These are phyloP conservation scores for Amblyraja radiata DNA, from an alignment of 2,797 vertebrate species.

Conservation along the genomic window DNA sequence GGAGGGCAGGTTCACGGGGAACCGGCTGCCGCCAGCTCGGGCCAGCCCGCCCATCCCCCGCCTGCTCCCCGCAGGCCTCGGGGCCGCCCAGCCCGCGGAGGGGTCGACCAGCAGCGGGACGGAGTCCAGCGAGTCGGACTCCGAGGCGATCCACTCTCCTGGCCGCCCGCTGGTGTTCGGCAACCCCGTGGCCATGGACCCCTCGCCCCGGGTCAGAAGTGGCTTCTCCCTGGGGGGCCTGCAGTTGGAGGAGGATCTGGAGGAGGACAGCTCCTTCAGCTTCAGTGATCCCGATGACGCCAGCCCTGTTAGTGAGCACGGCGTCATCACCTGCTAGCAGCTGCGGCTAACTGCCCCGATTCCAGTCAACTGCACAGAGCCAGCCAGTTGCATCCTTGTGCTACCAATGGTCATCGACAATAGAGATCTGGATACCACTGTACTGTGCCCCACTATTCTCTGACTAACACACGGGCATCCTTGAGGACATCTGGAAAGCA, in stretches of 20 bases:
- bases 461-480: neutral
- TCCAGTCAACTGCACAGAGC: neutral
- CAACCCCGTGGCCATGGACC: slow-evolving; percentile 56
- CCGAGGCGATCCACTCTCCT: slow-evolving; percentile 54
- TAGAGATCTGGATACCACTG: neutral
- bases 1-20: slow-evolving; percentile 67
- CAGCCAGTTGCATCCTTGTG: neutral
- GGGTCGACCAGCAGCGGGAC: slow-evolving; percentile 76
- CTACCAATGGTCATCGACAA: neutral
- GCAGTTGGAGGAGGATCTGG: slow-evolving; percentile 70
- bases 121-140: slow-evolving; percentile 84
- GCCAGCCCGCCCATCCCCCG: slow-evolving; percentile 53
- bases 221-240: slow-evolving; percentile 71
- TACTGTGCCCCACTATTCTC: neutral
- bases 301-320: slow-evolving; percentile 41
- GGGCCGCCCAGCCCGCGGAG: slow-evolving; percentile 68
- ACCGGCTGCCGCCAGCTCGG: slow-evolving; percentile 60
- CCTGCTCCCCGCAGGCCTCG: slow-evolving; percentile 42
- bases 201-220: slow-evolving; percentile 65
- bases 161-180: slow-evolving; percentile 57
- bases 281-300: slow-evolving; percentile 69
- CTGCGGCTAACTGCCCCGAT: neutral
- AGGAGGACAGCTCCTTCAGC: slow-evolving; percentile 62
- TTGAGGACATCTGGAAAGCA: neutral
- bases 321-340: slow-evolving; percentile 65